Conservation (phyloP, 2,888 invertebrate species). For the Meloe dianella region DNA sequence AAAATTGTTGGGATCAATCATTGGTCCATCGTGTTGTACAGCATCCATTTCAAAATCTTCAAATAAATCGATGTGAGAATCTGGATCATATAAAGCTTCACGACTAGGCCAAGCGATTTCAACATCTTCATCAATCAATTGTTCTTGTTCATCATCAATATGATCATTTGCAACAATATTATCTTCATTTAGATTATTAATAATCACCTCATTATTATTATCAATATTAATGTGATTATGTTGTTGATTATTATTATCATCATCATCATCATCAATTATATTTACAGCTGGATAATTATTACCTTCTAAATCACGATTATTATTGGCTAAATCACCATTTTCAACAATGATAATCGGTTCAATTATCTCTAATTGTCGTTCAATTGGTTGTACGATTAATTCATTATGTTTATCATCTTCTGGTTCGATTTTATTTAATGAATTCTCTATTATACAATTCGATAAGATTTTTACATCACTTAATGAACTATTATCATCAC, state of each 20-base stretch:
- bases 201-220: constrained; percentile 14
- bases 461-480: constrained; percentile 51
- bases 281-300: constrained; percentile 57
- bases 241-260: neutral
- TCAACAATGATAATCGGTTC: constrained; percentile 52
- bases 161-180: neutral
- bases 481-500: constrained; percentile 40
- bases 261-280: constrained; percentile 27
- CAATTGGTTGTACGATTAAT: constrained; percentile 5
- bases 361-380: neutral
- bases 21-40: neutral
- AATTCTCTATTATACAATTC: constrained; percentile 50
- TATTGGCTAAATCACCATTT: constrained; percentile 63
- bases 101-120: constrained; percentile 24
- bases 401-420: neutral
- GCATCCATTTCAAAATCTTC: constrained; percentile 51
- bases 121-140: neutral
- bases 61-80: constrained; percentile 53
- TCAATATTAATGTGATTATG: constrained; percentile 22
- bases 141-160: neutral
- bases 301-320: constrained; percentile 62
- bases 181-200: neutral
- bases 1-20: neutral
- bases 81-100: constrained; percentile 56
- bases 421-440: constrained; percentile 41